Evolutionary conservation across 2,797 vertebrate genomes (phyloP).

Genomic region (Anguilla anguilla): DNA sequence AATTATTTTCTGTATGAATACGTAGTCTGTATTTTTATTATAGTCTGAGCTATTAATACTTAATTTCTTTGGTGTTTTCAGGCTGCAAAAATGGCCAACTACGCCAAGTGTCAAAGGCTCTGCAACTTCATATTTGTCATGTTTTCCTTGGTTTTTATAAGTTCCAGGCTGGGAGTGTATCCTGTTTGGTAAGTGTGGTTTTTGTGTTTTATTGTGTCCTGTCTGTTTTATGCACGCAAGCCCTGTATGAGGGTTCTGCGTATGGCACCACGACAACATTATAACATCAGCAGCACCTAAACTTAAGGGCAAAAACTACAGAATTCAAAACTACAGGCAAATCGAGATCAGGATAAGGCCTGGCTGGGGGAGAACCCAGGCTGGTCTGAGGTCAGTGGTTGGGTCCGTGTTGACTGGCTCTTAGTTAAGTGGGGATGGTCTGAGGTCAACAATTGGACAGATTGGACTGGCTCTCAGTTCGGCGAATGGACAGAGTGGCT

Average conservation of each 20-base stretch:
- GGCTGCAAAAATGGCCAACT: conserved; percentile 99
- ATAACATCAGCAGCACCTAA: not conserved
- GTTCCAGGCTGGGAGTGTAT: conserved; percentile 89
- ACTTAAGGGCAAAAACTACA: not conserved
- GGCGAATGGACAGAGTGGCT: too few species aligned
- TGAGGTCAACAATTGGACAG: not conserved
- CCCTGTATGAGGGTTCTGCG: not conserved
- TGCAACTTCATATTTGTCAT: conserved; percentile 93
- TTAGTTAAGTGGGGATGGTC: not conserved
- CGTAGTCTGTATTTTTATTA: not conserved
- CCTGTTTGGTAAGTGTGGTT: conserved; percentile 89
- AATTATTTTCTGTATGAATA: not conserved
- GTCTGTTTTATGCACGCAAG: not conserved
- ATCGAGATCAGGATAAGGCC: not conserved
- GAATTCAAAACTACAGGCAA: not conserved
- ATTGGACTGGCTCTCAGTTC: not conserved
- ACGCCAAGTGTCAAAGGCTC: conserved; percentile 95
- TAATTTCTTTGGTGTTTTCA: conserved; percentile 55
- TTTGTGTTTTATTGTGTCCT: conserved; percentile 3
- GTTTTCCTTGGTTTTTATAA: conserved; percentile 93
- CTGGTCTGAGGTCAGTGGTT: not conserved
- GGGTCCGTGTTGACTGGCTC: not conserved
- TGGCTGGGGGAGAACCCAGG: not conserved
- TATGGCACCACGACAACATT: not conserved
- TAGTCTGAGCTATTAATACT: not conserved